Evolutionary conservation across 2,888 invertebrate genomes (phyloP).

Genomic region (Ophion slaviceki): DNA sequence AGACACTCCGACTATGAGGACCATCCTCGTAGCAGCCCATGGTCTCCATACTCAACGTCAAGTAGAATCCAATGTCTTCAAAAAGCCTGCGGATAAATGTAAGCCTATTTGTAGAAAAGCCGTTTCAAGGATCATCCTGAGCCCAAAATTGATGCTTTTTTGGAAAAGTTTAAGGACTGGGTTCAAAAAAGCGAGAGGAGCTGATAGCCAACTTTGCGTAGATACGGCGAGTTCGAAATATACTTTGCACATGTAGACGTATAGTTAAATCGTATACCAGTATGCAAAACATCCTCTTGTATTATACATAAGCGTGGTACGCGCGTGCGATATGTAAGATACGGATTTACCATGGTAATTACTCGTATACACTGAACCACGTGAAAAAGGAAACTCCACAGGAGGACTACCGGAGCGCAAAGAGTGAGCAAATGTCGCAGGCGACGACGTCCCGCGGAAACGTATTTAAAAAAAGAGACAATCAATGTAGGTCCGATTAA

Average conservation of each 20-base stretch:
- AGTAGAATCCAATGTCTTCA: neutral
- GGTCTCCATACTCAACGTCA: neutral
- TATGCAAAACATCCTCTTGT: constrained; percentile 23
- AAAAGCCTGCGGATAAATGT: neutral
- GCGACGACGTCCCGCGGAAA: neutral
- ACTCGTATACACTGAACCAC: neutral
- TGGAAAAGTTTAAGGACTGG: neutral
- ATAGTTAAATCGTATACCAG: neutral
- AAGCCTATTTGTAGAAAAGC: neutral
- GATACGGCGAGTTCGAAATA: neutral
- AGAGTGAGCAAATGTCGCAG: neutral
- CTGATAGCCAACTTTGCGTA: neutral
- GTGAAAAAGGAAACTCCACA: neutral
- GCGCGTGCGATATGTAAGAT: constrained; percentile 10
- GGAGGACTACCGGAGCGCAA: neutral
- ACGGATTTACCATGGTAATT: constrained; percentile 35
- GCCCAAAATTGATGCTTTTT: neutral
- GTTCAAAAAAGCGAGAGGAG: neutral
- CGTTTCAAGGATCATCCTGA: neutral
- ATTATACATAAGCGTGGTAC: constrained; percentile 32
- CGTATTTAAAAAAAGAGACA: neutral
- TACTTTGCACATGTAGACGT: neutral
- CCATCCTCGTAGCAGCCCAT: no score
- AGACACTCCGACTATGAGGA: neutral
- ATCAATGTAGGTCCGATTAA: neutral